These are phyloP conservation scores for Schrankia costaestrigalis DNA, from an alignment of 2,888 invertebrate species.

Conservation along the genomic window DNA sequence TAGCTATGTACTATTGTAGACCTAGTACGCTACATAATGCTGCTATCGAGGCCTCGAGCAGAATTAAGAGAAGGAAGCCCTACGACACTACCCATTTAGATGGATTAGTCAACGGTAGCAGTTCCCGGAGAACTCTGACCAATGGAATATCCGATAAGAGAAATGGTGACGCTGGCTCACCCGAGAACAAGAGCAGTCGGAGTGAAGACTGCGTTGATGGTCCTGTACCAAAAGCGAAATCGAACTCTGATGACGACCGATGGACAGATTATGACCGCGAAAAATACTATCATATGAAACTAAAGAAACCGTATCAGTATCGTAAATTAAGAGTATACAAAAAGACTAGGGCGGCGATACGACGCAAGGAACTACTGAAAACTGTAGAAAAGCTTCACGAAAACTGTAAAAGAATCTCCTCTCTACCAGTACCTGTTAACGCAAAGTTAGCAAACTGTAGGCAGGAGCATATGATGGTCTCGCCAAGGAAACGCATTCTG, in stretches of 20 bases:
- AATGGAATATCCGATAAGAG: conserved; percentile 56
- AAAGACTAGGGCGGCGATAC: conserved; percentile 60
- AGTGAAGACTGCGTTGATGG: conserved; percentile 57
- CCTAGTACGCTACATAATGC: conserved; percentile 73
- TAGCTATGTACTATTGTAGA: conserved; percentile 85
- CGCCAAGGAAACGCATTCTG: conserved; percentile 90
- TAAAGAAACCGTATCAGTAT: conserved; percentile 77
- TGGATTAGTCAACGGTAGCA: conserved; percentile 41
- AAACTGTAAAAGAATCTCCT: conserved; percentile 55
- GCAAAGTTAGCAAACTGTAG: conserved; percentile 69
- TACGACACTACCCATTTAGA: conserved; percentile 68
- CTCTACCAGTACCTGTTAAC: conserved; percentile 64
- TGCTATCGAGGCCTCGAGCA: conserved; percentile 63
- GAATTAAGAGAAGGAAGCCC: conserved; percentile 84
- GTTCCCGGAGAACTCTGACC: conserved; percentile 36
- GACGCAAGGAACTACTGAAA: conserved; percentile 57
- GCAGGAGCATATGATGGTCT: conserved; percentile 83
- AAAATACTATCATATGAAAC: conserved; percentile 74
- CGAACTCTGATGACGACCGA: conserved; percentile 49
- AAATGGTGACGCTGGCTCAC: conserved; percentile 54
- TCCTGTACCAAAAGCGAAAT: conserved; percentile 36
- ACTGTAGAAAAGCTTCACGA: conserved; percentile 63
- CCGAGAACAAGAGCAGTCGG: conserved; percentile 40
- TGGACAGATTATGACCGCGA: conserved; percentile 65
- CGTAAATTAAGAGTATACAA: conserved; percentile 74